A percentile compares a stretch with the other conserved stretches of the same genome.
Conservation (phyloP, 2,797 vertebrate genomes). For the Phyllotis vaccarum region DNA sequence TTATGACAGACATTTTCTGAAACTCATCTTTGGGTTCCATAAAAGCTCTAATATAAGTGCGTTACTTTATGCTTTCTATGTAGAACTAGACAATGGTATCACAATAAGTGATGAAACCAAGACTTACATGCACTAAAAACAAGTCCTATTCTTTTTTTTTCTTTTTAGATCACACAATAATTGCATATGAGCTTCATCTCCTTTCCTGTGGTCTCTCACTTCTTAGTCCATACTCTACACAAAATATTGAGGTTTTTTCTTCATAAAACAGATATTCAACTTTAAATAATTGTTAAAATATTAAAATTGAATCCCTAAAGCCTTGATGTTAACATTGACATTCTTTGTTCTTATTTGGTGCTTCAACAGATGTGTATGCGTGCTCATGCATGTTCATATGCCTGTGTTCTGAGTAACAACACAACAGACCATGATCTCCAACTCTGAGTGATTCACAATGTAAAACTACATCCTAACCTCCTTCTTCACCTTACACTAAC, state of each 20-base stretch:
- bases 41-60: not conserved
- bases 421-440: not conserved
- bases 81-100: not conserved
- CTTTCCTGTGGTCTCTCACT: not conserved
- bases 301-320: not conserved
- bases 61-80: not conserved
- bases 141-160: not conserved
- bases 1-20: not conserved
- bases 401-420: not conserved
- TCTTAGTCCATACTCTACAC: not conserved
- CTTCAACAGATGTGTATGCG: not conserved
- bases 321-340: not conserved
- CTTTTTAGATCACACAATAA: not conserved
- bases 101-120: not conserved
- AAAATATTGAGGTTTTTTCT: not conserved
- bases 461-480: not conserved
- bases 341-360: not conserved
- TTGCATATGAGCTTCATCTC: not conserved
- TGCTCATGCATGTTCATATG: not conserved
- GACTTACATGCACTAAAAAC: not conserved
- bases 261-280: not conserved
- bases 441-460: not conserved
- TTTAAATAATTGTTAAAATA: not conserved
- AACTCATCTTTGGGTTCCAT: conserved; percentile 24
- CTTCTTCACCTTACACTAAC: not conserved